Base-by-base conservation (phyloP, 2,888 invertebrate genomes). In the Cryptus viduatorius region DNA sequence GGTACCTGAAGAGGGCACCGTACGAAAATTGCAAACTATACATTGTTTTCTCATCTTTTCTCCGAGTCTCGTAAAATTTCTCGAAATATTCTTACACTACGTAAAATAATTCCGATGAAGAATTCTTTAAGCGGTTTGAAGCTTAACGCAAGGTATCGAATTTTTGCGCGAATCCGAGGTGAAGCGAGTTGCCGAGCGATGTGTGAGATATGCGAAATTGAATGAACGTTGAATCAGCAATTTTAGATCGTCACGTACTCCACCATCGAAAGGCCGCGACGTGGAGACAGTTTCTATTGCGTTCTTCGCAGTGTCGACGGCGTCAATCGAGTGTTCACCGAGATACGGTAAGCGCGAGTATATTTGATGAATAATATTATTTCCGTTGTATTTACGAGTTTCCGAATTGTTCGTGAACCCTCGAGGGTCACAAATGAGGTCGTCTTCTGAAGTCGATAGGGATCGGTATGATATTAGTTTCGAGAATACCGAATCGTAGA, bases 161-260 rank as follows among this genome's bases (percentile, higher is more conserved):
- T 56, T 56, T 19, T 56, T 4, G 56, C 24, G 50, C 16, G 50
- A 50, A n/a, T 5, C 8, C 56, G 19, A 24, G 10, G 19, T 12
- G 56, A 8, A 19, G 56, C 56, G 56, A 56, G 24, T 56, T 56
- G 3, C 19, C 56, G 56, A 56, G 19, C 10, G 89, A 90, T 88
- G 87, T 88, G 87, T 89, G 79, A 87, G 87, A 86, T 89, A 88
- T 89, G 90, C 90, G 90, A 88, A 91, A 86, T 86, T 85, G 87
- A 89, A 88, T 85, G 86, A 88, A 84, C 48, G 89, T 88, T 85
- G 87, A 87, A 90, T 91, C 91, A 91, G 91, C 91, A 83, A 90
- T 91, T 90, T 89, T 75, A 72, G 29, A 84, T 61, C 77, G 86
- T 85, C 82, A 64, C 69, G 68, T 78, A 77, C 50, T 72, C 44